Base-by-base conservation (phyloP, 2,113 vertebrate genomes). In the Lagenorhynchus albirostris region DNA sequence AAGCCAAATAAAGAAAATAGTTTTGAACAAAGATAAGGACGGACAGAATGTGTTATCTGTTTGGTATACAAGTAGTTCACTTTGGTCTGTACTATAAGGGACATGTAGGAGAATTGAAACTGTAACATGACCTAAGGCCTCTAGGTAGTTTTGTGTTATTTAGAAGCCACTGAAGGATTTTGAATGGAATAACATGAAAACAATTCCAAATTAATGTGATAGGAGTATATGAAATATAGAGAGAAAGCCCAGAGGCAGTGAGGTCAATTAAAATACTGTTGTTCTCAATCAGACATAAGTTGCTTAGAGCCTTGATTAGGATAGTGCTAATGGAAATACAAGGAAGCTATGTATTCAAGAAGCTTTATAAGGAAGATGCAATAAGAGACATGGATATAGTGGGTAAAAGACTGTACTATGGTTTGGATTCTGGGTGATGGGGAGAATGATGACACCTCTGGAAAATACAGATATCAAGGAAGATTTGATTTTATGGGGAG, bases 181-280 rank as follows among this genome's bases (percentile, higher is more conserved):
- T 96, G 36, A 84, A 73, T 79, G 36, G 63, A 91, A 55, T 84
- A 89, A 60, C 38, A 88, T 87, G 26, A 68, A 91, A 91, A 85
- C 12, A 84, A 77, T 74, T 80, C 13, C 4, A 89, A 85, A 94
- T 92, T 26, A 95, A 47, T 88, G 17, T 80, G 23, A n/a, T 55
- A 84, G 25, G 3, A 77, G 23, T 63, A 5, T 85, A 21, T 85
- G 65, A 89, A 83, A 55, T 88, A 89, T 50, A 84, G 10, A 55
- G 50, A 50, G 23, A 83, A 91, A 91, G 7, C 60, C n/a, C 80
- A 15, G 77, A 89, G 38, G 23, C 23, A 63, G 41, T 76, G 31
- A 95, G 31, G 31, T 6, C 47, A 91, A 21, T 95, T 93, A 95
- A 79, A 18, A 93, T 29, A 81, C 20, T 55, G 15, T 73, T 92